These are phyloP conservation scores for Malurus cyaneus DNA, from an alignment of 2,113 vertebrate genomes.

Conservation along the genomic window DNA sequence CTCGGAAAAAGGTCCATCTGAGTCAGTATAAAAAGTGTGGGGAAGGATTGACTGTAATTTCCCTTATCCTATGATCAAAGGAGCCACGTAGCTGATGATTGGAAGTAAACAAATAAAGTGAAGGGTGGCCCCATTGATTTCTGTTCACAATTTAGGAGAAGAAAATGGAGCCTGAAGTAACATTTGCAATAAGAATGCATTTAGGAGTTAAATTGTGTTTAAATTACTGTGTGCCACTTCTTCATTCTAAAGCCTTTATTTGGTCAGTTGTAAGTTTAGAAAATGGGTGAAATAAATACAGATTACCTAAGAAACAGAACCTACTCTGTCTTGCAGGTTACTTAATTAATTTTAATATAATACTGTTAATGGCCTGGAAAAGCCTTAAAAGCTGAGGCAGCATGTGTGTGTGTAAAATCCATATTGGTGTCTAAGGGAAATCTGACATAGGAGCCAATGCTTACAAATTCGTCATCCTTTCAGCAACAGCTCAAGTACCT, in stretches of 20 bases:
- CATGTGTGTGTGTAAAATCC: neutral
- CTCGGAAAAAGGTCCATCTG: neutral
- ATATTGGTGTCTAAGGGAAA: neutral
- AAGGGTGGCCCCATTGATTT: neutral
- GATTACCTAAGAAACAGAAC: neutral
- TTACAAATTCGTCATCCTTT: neutral
- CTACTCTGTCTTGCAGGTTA: neutral
- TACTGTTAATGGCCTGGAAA: neutral
- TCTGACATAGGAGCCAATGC: neutral
- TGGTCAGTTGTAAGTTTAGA: neutral
- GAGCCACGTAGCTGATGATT: neutral
- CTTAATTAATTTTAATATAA: neutral
- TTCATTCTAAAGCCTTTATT: neutral
- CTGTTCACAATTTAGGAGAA: neutral
- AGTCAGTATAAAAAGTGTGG: neutral
- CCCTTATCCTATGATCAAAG: accelerated
- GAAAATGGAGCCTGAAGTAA: neutral
- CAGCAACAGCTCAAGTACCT: neutral
- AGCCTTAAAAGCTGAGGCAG: neutral
- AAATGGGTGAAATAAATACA: neutral
- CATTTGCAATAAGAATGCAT: neutral
- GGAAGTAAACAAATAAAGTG: neutral
- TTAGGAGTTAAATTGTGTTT: neutral
- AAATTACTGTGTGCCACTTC: neutral
- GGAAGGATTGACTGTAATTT: neutral